Evolutionary conservation across 2,797 vertebrate genomes (phyloP), one percentile per base, ranked within the genome.

Genomic region (Ceyx erithaca): DNA sequence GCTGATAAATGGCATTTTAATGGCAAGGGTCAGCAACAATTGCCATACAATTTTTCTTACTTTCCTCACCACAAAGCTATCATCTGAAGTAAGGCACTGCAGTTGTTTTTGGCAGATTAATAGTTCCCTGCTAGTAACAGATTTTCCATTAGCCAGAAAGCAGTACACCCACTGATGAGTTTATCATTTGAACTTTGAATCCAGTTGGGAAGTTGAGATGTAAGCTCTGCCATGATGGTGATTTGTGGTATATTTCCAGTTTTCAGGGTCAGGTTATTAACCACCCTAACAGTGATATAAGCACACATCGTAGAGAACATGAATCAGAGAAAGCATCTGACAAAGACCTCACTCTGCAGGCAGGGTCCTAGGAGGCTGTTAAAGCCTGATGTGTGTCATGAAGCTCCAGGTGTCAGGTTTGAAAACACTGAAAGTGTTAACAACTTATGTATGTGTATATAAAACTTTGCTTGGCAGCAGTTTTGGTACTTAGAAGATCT

Each of bases 241-340:
- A 97, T 96, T 96, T 96, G 93, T 95, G 90, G 90, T 89, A 11
- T 66, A 91, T 85, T 91, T 76, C 92, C 87, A 89, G 81, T 90
- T 97, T 95, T 90, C 94, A 96, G 86, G 96, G 94, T 95, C 95
- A 93, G 89, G 86, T 93, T 91, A 92, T 96, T 96, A 96, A 93
- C 46, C 20, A 51, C 70, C 61, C 4, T 77, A 92, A 80, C 54
- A 61, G 75, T 85, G 88, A 95, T 95, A 95, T 85, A 96, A 96
- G 71, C 67, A 77, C 81, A 48, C 71, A 77, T 54, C 9, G 1
- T 52, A 59, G 77, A 83, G 71, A 89, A 76, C 81, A 64, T 94
- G 94, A 96, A 95, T 95, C 91, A 96, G 93, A 81, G 55, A 73
- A 51, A 73, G 63, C 3, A 3, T 87, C 83, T 91, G 92, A 96